phyloP scores from a whole-genome alignment of 2,113 vertebrate species.

The Coptodon rendalli region DNA sequence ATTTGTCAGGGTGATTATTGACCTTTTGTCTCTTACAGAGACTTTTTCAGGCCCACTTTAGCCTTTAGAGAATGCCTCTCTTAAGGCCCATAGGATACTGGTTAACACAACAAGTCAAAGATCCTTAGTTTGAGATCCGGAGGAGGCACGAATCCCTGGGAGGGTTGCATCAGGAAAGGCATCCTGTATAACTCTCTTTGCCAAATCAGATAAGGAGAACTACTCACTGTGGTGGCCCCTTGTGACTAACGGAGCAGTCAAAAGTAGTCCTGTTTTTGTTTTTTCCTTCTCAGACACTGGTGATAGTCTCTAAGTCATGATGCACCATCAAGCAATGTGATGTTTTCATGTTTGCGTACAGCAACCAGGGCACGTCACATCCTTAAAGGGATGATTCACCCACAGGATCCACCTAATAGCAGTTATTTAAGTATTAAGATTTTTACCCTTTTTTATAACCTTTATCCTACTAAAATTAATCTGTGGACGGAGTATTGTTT shows the following conservation, averaged over 20 bases:
- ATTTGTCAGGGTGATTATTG: neutral
- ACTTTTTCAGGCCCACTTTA: neutral
- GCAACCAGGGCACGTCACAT: accelerated
- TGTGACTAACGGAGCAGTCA: neutral
- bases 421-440: neutral
- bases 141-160: neutral
- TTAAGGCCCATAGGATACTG: neutral
- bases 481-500: neutral
- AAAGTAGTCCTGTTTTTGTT: neutral
- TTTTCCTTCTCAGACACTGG: neutral
- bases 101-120: neutral
- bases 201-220: neutral
- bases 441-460: neutral
- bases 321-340: neutral
- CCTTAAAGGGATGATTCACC: neutral
- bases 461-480: neutral
- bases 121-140: neutral
- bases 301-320: neutral
- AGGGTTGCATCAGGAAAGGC: neutral
- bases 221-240: neutral
- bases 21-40: neutral
- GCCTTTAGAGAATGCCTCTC: neutral
- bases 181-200: neutral
- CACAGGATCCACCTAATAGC: neutral
- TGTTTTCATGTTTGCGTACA: neutral